These are phyloP conservation scores for Plagodis pulveraria DNA, from an alignment of 2,888 invertebrate genomes.

Conservation along the genomic window DNA sequence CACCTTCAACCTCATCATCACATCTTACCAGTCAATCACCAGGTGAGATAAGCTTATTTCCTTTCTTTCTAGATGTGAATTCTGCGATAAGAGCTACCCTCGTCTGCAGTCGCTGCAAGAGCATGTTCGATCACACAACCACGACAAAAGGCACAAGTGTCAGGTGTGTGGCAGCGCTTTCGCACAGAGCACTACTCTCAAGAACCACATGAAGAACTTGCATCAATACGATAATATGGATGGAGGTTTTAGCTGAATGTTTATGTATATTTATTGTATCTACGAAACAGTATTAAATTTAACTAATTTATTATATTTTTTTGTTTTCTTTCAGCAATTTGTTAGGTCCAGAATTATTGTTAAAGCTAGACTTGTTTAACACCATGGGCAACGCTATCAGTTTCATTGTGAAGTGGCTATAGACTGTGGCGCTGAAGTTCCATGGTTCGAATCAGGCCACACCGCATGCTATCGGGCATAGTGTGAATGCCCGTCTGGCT, in stretches of 20 bases:
- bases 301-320: constrained; percentile 1
- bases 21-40: no score
- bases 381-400: background rate
- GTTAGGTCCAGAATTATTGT: background rate
- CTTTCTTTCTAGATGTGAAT: constrained; percentile 21
- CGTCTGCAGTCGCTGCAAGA: constrained; percentile 73
- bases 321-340: background rate
- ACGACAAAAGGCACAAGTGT: constrained; percentile 82
- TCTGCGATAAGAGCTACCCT: constrained; percentile 62
- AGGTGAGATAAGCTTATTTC: constrained; percentile 63
- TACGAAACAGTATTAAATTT: no score
- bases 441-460: no score
- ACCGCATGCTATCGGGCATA: no score
- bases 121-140: constrained; percentile 82
- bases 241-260: constrained; percentile 19
- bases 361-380: background rate
- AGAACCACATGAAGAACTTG: constrained; percentile 81
- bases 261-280: background rate
- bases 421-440: no score
- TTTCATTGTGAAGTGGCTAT: no score
- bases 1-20: no score
- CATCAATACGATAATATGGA: constrained; percentile 51
- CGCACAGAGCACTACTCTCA: constrained; percentile 83
- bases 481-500: no score
- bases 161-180: constrained; percentile 79